These are phyloP conservation scores for Oophaga sylvatica DNA, from an alignment of 2,797 vertebrate genomes.

Conservation along the genomic window DNA sequence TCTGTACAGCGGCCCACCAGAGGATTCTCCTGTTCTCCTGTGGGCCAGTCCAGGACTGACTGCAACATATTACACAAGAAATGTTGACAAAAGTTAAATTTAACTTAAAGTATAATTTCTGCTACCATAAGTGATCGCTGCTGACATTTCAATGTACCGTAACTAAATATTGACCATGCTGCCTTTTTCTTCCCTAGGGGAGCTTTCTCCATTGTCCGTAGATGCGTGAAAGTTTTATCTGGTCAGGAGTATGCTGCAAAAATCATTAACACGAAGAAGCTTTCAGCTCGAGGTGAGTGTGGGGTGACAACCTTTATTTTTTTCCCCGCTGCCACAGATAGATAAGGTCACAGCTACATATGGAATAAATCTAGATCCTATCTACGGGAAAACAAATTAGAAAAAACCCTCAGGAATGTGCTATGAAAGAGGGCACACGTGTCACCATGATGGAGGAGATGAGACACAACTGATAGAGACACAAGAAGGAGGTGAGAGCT, in stretches of 20 bases:
- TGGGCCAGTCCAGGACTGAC: too few relatives aligned
- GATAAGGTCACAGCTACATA: constrained; percentile 30
- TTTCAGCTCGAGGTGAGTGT: constrained; percentile 89
- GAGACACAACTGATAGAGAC: neutral
- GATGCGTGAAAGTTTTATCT: constrained; percentile 92
- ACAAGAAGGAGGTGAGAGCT: neutral
- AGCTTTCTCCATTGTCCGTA: constrained; percentile 95
- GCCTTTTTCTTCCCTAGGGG: constrained; percentile 79
- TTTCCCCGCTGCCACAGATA: neutral
- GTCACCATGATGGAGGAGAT: constrained; percentile 16
- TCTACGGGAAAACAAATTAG: constrained; percentile 33
- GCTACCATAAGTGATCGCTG: neutral
- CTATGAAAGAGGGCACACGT: constrained; percentile 6
- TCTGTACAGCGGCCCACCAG: too few relatives aligned
- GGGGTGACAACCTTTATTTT: constrained; percentile 23
- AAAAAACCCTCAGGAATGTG: constrained; percentile 12
- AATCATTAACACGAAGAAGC: constrained; percentile 99
- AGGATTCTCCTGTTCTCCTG: too few relatives aligned
- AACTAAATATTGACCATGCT: constrained; percentile 19
- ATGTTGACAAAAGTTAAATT: neutral
- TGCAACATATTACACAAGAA: neutral
- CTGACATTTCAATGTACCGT: neutral
- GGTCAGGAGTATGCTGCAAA: constrained; percentile 97
- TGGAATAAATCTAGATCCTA: constrained; percentile 45
- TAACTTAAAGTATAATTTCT: neutral